Evolutionary conservation across 1,140 invertebrate species (phyloP).

Genomic region (Pomacea maculata): DNA sequence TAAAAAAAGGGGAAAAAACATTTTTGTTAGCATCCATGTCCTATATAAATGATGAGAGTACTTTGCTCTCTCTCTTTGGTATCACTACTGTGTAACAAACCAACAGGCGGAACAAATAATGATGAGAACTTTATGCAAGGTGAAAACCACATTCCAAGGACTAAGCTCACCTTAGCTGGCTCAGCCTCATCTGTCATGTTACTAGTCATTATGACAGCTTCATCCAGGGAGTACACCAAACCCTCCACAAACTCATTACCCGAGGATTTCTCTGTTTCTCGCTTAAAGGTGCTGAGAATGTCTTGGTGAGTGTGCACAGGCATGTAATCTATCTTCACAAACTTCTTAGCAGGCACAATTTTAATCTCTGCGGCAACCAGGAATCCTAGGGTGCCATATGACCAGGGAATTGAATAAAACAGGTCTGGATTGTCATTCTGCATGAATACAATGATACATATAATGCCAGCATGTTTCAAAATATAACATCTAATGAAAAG

Average conservation of each 20-base stretch:
- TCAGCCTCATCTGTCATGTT: conserved; percentile 72
- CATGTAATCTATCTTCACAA: conserved; percentile 73
- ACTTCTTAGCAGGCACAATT: conserved; percentile 77
- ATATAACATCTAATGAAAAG: no score
- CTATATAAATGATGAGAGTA: no score
- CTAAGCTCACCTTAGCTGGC: conserved; percentile 69
- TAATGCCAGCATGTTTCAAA: no score
- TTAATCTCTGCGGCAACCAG: conserved; percentile 80
- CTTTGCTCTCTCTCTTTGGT: no score
- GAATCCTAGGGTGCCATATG: conserved; percentile 87
- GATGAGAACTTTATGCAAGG: no score
- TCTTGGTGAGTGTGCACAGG: conserved; percentile 71
- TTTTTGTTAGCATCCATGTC: no score
- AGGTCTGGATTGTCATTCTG: conserved; percentile 78
- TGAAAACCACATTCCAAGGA: no score
- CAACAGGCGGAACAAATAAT: no score
- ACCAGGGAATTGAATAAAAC: conserved; percentile 84
- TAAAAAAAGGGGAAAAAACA: no score
- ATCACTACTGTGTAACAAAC: no score
- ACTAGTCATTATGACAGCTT: conserved; percentile 81
- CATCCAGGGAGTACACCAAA: conserved; percentile 73
- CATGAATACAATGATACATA: conserved; percentile 17
- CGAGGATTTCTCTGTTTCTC: conserved; percentile 67
- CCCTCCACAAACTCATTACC: conserved; percentile 82
- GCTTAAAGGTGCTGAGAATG: conserved; percentile 60